Conservation (phyloP, 2,113 vertebrate species). For the Rhea pennata region DNA sequence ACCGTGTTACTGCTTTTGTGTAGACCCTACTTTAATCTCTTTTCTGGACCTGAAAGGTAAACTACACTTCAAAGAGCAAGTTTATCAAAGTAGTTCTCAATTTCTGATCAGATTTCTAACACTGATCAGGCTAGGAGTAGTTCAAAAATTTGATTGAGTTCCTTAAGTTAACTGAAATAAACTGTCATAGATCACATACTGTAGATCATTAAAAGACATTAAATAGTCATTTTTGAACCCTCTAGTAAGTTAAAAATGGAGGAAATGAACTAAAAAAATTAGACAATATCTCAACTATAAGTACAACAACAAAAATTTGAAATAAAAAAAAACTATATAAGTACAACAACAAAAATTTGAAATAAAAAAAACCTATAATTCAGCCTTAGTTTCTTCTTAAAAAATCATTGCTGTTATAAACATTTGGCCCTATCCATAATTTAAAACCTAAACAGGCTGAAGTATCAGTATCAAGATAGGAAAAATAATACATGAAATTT, state of each 20-base stretch:
- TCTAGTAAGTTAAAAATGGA: background rate
- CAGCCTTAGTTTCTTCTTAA: background rate
- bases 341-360: background rate
- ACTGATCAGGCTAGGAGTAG: background rate
- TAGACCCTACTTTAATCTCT: background rate
- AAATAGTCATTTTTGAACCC: background rate
- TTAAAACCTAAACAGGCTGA: background rate
- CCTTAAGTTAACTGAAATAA: background rate
- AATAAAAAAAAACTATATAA: too few species aligned
- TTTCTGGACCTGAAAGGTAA: background rate
- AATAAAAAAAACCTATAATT: accelerated
- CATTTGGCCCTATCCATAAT: background rate
- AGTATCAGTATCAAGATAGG: background rate
- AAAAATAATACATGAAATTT: background rate
- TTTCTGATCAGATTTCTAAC: background rate
- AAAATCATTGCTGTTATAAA: background rate
- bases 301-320: background rate
- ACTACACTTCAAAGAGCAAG: background rate
- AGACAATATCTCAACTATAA: background rate
- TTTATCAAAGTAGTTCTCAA: background rate
- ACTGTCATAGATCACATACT: background rate
- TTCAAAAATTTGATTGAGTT: background rate
- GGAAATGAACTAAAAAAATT: background rate
- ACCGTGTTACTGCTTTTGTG: background rate
- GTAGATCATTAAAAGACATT: background rate